Evolutionary conservation across 1,140 invertebrate species (phyloP).

Genomic region (Holcopasites calliopsidis): DNA sequence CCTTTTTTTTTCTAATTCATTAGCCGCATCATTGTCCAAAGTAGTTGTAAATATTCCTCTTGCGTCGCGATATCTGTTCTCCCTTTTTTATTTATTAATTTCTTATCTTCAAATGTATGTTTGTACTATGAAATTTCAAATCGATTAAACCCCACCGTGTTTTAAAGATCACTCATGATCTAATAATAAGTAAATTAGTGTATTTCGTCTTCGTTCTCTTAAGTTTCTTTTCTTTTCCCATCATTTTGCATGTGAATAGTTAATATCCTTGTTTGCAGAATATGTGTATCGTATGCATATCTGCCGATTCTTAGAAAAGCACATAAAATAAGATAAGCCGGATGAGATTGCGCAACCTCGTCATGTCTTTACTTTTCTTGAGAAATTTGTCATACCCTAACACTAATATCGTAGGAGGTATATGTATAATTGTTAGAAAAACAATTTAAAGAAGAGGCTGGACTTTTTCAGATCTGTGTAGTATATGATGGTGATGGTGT

Average conservation of each 20-base stretch:
- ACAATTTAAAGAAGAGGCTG: slow-evolving; percentile 73
- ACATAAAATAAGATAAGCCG: not conserved
- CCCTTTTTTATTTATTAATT: not conserved
- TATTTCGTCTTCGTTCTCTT: too few relatives aligned
- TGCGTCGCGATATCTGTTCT: not conserved
- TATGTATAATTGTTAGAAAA: slow-evolving; percentile 76
- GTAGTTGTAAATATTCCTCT: not conserved
- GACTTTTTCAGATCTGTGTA: slow-evolving; percentile 49
- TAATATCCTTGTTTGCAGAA: slow-evolving; percentile 53
- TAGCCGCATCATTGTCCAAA: slow-evolving; percentile 2
- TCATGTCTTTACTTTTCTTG: slow-evolving; percentile 27
- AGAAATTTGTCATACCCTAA: slow-evolving; percentile 7
- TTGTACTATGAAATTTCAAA: not conserved
- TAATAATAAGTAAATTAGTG: too few relatives aligned
- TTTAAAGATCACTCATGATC: too few relatives aligned
- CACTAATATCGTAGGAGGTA: slow-evolving; percentile 32
- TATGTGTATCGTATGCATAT: slow-evolving; percentile 29
- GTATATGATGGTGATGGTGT: slow-evolving; percentile 67
- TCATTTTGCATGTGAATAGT: slow-evolving; percentile 44
- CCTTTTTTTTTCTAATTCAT: slow-evolving; percentile 20
- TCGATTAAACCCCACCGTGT: too few relatives aligned
- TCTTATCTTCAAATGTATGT: not conserved
- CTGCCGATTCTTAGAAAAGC: slow-evolving; percentile 21
- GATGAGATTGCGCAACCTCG: slow-evolving; percentile 35
- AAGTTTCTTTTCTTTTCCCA: not conserved